These are phyloP conservation scores for Zele albiditarsus DNA, from an alignment of 2,888 invertebrate genomes.

Conservation along the genomic window DNA sequence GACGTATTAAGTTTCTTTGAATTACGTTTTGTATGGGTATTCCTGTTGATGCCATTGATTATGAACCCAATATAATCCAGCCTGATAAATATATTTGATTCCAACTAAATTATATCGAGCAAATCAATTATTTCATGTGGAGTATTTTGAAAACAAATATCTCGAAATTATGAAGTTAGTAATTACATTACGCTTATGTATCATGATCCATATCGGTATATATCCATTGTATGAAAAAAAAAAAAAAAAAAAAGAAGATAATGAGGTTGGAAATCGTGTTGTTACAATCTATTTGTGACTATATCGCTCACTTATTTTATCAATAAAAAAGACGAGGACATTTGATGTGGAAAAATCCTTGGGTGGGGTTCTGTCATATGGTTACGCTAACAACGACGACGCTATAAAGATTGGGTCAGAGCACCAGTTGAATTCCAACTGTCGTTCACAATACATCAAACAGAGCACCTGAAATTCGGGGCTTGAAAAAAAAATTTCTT, in stretches of 20 bases:
- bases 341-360: neutral
- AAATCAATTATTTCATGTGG: neutral
- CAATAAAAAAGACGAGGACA: no score
- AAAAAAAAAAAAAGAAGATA: neutral
- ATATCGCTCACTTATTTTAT: no score
- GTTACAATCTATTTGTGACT: neutral
- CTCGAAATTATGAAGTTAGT: neutral
- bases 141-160: neutral
- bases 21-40: neutral
- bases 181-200: neutral
- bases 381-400: neutral
- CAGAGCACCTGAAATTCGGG: neutral
- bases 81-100: neutral
- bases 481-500: neutral
- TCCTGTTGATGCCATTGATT: neutral
- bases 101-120: neutral
- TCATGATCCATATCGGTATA: neutral
- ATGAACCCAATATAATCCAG: neutral
- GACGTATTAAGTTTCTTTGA: neutral
- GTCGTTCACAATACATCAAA: neutral
- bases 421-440: slow-evolving; percentile 11
- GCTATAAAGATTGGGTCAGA: neutral
- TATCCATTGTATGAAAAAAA: neutral
- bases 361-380: neutral
- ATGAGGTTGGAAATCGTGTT: neutral